These are phyloP conservation scores for Pogonomyrmex californicus DNA, from an alignment of 1,140 invertebrate genomes.

Conservation along the genomic window DNA sequence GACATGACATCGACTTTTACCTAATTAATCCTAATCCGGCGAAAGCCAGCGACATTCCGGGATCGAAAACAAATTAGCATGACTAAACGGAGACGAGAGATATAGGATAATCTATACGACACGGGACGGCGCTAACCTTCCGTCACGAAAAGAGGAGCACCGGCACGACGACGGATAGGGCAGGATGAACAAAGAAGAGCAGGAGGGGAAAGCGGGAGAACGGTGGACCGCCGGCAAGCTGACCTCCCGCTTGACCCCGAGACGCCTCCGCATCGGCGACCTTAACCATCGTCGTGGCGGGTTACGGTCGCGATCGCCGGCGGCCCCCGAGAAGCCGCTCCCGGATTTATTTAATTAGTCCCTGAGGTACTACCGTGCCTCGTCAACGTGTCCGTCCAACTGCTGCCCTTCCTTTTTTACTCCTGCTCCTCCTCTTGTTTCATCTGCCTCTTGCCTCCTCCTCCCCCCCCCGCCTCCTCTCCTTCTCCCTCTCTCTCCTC, in stretches of 20 bases:
- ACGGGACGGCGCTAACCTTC: conserved; percentile 60
- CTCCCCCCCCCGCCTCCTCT: neutral
- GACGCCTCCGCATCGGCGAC: conserved; percentile 81
- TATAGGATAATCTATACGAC: conserved; percentile 61
- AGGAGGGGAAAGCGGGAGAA: conserved; percentile 57
- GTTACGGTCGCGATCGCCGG: conserved; percentile 79
- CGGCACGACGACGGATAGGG: conserved; percentile 51
- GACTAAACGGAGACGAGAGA: conserved; percentile 54
- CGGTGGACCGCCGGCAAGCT: conserved; percentile 75
- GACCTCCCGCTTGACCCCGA: conserved; percentile 80
- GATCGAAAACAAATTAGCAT: conserved; percentile 69
- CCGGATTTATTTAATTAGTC: conserved; percentile 86
- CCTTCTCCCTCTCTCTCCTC: neutral
- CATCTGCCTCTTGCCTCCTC: neutral
- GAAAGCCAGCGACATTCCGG: conserved; percentile 60
- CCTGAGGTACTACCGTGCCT: conserved; percentile 75
- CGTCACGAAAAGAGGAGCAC: conserved; percentile 74
- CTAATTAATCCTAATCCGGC: neutral
- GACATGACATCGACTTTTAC: neutral
- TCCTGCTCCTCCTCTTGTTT: conserved; percentile 30
- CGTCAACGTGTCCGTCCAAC: conserved; percentile 77
- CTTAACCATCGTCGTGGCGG: conserved; percentile 77
- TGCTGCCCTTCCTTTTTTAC: conserved; percentile 53
- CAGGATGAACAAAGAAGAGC: conserved; percentile 56
- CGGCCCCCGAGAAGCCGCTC: conserved; percentile 79